Evolutionary conservation across 1,140 invertebrate species (phyloP).

Genomic region (Diabrotica undecimpunctata): DNA sequence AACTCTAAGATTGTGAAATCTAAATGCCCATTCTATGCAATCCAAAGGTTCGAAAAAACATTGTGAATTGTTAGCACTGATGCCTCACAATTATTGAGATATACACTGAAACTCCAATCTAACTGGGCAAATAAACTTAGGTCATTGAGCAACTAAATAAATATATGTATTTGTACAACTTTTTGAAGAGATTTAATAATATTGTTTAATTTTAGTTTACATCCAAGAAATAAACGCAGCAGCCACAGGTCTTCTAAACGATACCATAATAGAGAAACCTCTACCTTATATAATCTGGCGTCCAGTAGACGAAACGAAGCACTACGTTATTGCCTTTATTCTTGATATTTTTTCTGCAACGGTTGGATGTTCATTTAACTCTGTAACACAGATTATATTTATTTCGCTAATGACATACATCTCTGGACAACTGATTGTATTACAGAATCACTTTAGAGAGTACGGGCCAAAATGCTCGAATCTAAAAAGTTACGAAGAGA

Average conservation of each 20-base stretch:
- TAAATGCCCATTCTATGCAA: no score
- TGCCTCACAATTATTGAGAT: no score
- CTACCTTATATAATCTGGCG: slow-evolving; percentile 8
- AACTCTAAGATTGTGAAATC: no score
- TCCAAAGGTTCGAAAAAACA: no score
- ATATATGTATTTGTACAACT: no score
- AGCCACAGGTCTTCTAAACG: background rate
- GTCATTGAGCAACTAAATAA: no score
- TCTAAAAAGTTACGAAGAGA: background rate
- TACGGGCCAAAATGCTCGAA: background rate
- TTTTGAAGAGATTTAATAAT: no score
- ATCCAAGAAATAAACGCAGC: background rate
- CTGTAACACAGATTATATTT: slow-evolving; percentile 1
- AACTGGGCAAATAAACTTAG: no score
- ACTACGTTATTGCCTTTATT: background rate
- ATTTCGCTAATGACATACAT: slow-evolving; percentile 1
- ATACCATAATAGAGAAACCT: background rate
- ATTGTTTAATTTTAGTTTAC: background rate
- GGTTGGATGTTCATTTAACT: slow-evolving; percentile 8
- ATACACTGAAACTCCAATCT: no score
- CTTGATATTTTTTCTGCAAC: slow-evolving; percentile 1
- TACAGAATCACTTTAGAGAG: slow-evolving; percentile 4
- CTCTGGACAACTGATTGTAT: background rate
- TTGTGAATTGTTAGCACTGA: no score
- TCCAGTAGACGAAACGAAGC: slow-evolving; percentile 4